Percentiles rank a stretch among this genome's conserved stretches.
phyloP scores from a whole-genome alignment of 2,797 vertebrate genomes.

The Lepilemur septentrionalis region DNA sequence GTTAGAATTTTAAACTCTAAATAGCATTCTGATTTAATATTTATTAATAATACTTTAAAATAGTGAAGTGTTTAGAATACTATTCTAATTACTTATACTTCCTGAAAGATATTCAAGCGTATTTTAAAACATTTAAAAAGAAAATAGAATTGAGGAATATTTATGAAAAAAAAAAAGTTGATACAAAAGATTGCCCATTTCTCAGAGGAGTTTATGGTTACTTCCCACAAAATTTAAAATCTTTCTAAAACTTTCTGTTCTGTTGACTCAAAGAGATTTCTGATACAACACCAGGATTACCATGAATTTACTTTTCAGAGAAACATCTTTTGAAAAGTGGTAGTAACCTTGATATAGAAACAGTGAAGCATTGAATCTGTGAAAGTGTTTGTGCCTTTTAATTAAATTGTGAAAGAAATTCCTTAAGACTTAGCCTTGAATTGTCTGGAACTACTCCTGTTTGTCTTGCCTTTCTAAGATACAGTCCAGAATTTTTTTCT shows the following conservation, averaged over 20 bases:
- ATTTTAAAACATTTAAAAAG: neutral
- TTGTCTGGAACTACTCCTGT: neutral
- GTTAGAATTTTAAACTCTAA: neutral
- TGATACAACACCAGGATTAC: neutral
- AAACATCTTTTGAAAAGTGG: constrained; percentile 9
- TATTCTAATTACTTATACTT: too few relatives aligned
- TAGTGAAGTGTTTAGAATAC: too few relatives aligned
- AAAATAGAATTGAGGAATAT: neutral
- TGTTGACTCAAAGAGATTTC: constrained; percentile 27
- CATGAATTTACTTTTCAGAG: neutral
- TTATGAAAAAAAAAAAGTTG: neutral
- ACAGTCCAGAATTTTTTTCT: neutral
- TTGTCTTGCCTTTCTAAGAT: neutral
- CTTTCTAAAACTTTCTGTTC: constrained; percentile 9
- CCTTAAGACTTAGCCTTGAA: neutral
- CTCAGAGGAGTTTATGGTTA: neutral
- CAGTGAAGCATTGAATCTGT: neutral
- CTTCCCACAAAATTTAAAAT: constrained; percentile 40
- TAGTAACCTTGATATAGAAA: neutral
- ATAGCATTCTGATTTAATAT: neutral
- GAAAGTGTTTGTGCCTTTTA: neutral
- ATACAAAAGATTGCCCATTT: constrained; percentile 41
- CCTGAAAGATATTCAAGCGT: too few relatives aligned
- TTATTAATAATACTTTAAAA: neutral
- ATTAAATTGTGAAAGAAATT: neutral